These are phyloP conservation scores for Trichopria drosophilae DNA, from an alignment of 2,888 invertebrate species.

Conservation along the genomic window DNA sequence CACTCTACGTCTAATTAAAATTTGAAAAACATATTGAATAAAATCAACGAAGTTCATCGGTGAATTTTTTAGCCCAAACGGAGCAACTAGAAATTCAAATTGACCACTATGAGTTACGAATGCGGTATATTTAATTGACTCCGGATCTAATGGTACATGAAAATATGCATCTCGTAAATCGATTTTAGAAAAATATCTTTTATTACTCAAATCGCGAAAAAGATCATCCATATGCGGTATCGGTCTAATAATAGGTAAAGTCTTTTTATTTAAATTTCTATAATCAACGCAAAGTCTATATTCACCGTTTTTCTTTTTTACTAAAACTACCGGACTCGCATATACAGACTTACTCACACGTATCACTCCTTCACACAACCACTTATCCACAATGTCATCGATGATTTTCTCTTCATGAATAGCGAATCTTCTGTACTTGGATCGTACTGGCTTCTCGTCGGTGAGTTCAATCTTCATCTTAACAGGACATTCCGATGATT, in stretches of 20 bases:
- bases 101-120: conserved; percentile 26
- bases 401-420: background rate
- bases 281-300: background rate
- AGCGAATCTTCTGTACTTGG: background rate
- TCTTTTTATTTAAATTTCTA: background rate
- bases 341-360: conserved; percentile 2
- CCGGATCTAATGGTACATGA: conserved; percentile 29
- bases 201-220: background rate
- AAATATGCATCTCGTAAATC: conserved; percentile 35
- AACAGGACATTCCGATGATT: no score
- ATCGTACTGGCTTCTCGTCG: no score
- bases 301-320: background rate
- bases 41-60: background rate
- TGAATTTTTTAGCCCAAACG: conserved; percentile 24
- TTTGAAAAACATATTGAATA: conserved; percentile 7
- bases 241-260: background rate
- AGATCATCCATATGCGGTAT: conserved; percentile 4
- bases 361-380: background rate
- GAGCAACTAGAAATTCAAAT: conserved; percentile 20
- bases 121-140: conserved; percentile 16
- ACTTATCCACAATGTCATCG: background rate
- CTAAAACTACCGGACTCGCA: background rate
- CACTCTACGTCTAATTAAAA: background rate
- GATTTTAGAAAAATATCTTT: conserved; percentile 25
- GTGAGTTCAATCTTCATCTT: no score